phyloP scores from a whole-genome alignment of 2,113 vertebrate genomes.

The Crocuta crocuta region DNA sequence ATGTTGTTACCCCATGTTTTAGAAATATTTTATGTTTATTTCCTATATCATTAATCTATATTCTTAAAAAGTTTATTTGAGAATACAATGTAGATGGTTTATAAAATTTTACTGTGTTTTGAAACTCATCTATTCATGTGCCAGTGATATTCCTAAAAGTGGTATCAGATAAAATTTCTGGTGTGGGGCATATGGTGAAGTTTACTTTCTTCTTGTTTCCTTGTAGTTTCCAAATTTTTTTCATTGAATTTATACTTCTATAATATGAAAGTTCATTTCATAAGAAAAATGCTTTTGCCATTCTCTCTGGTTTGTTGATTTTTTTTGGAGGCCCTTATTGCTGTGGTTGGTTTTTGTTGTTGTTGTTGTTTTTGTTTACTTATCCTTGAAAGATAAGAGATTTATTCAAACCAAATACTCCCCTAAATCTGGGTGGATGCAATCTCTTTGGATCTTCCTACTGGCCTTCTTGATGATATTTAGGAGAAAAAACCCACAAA shows the following conservation, averaged over 20 bases:
- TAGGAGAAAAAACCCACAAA: neutral
- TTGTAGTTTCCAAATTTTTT: neutral
- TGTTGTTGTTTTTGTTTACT: neutral
- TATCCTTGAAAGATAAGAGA: neutral
- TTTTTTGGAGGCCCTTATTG: neutral
- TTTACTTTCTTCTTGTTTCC: constrained; percentile 2
- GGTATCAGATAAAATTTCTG: neutral
- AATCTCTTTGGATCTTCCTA: neutral
- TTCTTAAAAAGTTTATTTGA: neutral
- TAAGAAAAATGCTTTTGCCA: neutral
- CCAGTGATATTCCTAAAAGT: neutral
- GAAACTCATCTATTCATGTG: neutral
- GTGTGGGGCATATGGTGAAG: neutral
- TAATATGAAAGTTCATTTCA: neutral
- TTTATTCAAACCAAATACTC: neutral
- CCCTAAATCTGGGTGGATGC: neutral
- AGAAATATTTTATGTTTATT: neutral
- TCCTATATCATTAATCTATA: neutral
- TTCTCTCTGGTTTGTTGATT: neutral
- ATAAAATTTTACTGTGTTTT: neutral
- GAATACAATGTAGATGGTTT: neutral
- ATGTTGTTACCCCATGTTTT: neutral
- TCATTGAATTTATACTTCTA: neutral
- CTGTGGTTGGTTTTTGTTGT: neutral
- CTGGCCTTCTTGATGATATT: neutral